Evolutionary conservation across 2,113 vertebrate species (phyloP).

Genomic region (Corythaixoides concolor): DNA sequence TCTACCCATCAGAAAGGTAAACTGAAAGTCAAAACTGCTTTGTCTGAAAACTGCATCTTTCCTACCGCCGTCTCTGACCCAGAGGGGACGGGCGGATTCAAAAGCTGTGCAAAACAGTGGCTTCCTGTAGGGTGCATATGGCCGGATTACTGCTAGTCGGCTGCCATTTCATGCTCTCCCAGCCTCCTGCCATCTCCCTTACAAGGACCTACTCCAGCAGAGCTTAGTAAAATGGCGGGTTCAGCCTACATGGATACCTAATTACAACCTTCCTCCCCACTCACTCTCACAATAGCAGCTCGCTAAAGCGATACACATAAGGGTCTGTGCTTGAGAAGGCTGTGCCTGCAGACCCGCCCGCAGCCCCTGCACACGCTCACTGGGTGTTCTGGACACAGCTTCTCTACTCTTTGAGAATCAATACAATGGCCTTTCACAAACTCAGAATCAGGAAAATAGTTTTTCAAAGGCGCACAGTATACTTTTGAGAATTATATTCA

Average conservation of each 20-base stretch:
- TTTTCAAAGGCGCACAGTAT: background rate
- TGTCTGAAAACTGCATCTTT: background rate
- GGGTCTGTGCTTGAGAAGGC: background rate
- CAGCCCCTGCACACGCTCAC: background rate
- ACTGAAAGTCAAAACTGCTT: background rate
- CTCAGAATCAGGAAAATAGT: background rate
- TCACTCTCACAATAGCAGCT: conserved; percentile 32
- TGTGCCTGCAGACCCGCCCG: background rate
- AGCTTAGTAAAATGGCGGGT: conserved; percentile 62
- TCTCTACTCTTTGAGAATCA: background rate
- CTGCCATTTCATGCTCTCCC: conserved; percentile 65
- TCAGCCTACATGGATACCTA: conserved; percentile 57
- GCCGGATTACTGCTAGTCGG: conserved; percentile 61
- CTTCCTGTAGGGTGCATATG: conserved; percentile 65
- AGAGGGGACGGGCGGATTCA: conserved; percentile 28
- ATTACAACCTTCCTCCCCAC: conserved; percentile 59
- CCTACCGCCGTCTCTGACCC: background rate
- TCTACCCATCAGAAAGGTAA: background rate
- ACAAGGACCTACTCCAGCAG: conserved; percentile 63
- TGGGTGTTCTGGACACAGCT: background rate
- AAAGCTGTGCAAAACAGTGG: conserved; percentile 27
- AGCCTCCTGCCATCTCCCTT: conserved; percentile 66
- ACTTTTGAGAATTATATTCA: background rate
- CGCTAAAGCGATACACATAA: background rate
- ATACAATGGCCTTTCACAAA: conserved; percentile 24